Evolutionary conservation across 2,113 vertebrate species (phyloP).

Genomic region (Eonycteris spelaea): DNA sequence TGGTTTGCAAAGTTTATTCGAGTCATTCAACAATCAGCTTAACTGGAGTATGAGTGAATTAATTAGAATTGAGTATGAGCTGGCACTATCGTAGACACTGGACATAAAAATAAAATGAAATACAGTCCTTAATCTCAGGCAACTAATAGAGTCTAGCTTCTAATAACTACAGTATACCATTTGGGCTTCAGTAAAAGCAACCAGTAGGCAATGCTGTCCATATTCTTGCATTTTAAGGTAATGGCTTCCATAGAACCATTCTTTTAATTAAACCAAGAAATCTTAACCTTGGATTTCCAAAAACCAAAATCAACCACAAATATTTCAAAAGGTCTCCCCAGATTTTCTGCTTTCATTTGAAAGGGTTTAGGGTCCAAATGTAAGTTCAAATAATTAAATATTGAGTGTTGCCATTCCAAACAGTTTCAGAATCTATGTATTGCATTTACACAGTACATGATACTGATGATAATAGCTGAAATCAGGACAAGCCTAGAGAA

Average conservation of each 20-base stretch:
- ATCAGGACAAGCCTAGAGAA: not conserved
- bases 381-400: constrained; percentile 7
- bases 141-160: not conserved
- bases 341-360: not conserved
- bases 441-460: not conserved
- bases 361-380: not conserved
- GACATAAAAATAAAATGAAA: not conserved
- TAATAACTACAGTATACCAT: not conserved
- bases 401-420: not conserved
- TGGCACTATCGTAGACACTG: not conserved
- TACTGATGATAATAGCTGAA: not conserved
- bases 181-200: not conserved
- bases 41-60: not conserved
- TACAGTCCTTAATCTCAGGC: not conserved
- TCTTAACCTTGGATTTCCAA: not conserved
- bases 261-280: constrained; percentile 2
- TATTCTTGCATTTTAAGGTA: not conserved
- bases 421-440: not conserved
- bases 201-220: not conserved
- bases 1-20: not conserved
- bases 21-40: not conserved
- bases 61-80: not conserved
- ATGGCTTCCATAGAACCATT: not conserved
- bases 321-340: not conserved
- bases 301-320: not conserved